Conservation (phyloP, 2,888 invertebrate genomes). For the Tribolium freemani region DNA sequence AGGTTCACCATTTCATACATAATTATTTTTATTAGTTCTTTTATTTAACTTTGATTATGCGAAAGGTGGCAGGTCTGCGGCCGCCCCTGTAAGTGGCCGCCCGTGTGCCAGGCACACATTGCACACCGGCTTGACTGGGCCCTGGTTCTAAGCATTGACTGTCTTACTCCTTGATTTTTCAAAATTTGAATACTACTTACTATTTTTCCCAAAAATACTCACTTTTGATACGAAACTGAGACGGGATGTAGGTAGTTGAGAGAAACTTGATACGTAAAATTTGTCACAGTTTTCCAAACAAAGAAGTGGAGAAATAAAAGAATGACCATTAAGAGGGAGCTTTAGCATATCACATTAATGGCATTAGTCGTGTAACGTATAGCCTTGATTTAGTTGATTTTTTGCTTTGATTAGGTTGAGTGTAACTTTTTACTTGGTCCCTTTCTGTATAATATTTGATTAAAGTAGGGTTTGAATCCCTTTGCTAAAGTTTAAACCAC, state of each 20-base stretch:
- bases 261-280: background rate
- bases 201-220: background rate
- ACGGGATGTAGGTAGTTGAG: background rate
- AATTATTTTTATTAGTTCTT: too few species aligned
- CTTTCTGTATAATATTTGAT: conserved; percentile 19
- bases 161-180: background rate
- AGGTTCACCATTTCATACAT: too few species aligned
- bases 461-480: background rate
- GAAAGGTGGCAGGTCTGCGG: too few species aligned
- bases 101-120: too few species aligned
- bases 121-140: too few species aligned
- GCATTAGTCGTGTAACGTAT: background rate
- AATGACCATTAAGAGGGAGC: background rate
- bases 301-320: background rate
- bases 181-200: background rate
- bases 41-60: too few species aligned
- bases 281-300: background rate
- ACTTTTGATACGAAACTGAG: background rate
- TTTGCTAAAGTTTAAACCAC: conserved; percentile 12
- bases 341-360: background rate
- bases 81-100: too few species aligned
- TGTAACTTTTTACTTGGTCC: conserved; percentile 3
- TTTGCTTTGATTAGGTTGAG: background rate
- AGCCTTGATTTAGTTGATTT: conserved; percentile 2
- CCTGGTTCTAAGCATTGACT: background rate